Evolutionary conservation across 2,888 invertebrate genomes (phyloP), one percentile per base, ranked within the genome.

Genomic region (Mantis religiosa): DNA sequence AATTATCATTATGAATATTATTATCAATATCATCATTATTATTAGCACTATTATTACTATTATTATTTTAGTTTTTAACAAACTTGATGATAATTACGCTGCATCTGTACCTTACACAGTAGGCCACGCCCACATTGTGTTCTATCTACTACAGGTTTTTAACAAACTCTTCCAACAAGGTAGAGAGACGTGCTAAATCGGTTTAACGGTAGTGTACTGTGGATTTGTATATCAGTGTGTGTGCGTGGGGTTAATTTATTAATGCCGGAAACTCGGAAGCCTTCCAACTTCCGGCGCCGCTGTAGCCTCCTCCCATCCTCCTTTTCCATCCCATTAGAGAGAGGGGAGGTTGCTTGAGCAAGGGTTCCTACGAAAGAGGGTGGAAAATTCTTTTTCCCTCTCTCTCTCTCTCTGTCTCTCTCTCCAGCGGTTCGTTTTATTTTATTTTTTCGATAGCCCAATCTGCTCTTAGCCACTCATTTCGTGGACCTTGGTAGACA

Each of bases 241-340:
- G 71, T 25, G 54, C 20, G 54, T 25, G 71, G 47, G 85, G 54
- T 86, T 86, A 86, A 86, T 86, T 89, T 89, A 89, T 87, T 84
- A 83, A 47, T 54, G 83, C 87, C 87, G 89, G 89, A 87, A 89
- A 83, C 83, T 83, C 87, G 89, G 83, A 87, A 89, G 83, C 87
- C 87, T 87, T 83, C 89, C 89, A 89, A 89, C 87, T 87, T 89
- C 89, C 89, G 89, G 28, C 28, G 85, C 28, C 71, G 8, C n/a
- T 54, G 12, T 82, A 82, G 87, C 82, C 82, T n/a, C 20, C 28
- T n/a, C 81, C 30, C 82, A n/a, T n/a, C 25, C 25, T 87, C 82
- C 28, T 87, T 81, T 82, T 30, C 87, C 82, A n/a, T 27, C 30
- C 25, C n/a, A 82, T 28, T 27, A n/a, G 85, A 47, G 54, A 71